Conservation (phyloP, 2,888 invertebrate genomes). For the Sphaerophoria taeniata region DNA sequence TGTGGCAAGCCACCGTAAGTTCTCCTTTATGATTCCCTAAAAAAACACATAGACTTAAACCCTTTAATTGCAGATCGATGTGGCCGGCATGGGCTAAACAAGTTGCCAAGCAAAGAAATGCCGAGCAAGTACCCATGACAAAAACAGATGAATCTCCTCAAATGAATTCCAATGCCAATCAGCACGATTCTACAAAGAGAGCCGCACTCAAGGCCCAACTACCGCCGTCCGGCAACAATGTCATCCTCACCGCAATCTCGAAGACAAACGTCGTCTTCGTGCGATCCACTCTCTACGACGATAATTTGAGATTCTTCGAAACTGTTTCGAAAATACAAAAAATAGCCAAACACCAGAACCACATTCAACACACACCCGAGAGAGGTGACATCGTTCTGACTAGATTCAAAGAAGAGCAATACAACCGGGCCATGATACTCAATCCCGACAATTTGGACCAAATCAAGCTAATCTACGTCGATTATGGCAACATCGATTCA, state of each 20-base stretch:
- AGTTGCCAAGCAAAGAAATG: slow-evolving; percentile 2
- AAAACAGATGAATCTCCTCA: background rate
- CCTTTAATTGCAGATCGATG: slow-evolving; percentile 2
- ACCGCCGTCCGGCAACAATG: slow-evolving; percentile 77
- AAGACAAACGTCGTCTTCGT: slow-evolving; percentile 80
- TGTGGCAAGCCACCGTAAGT: slow-evolving; percentile 77
- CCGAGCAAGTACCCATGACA: background rate
- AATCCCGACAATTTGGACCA: slow-evolving; percentile 75
- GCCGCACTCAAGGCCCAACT: slow-evolving; percentile 69
- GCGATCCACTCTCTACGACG: slow-evolving; percentile 77
- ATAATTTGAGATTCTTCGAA: slow-evolving; percentile 77
- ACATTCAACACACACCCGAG: slow-evolving; percentile 76
- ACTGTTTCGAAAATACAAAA: slow-evolving; percentile 76
- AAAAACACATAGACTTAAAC: background rate
- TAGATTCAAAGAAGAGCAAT: slow-evolving; percentile 76
- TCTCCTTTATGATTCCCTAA: background rate
- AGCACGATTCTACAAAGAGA: slow-evolving; percentile 15
- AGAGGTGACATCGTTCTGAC: slow-evolving; percentile 79
- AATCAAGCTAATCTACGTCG: slow-evolving; percentile 79
- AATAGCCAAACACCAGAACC: slow-evolving; percentile 72
- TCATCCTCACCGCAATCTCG: slow-evolving; percentile 79
- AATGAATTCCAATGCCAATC: background rate
- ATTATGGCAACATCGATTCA: slow-evolving; percentile 80
- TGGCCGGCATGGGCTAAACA: slow-evolving; percentile 19
- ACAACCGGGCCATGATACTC: slow-evolving; percentile 79